phyloP scores from a whole-genome alignment of 2,888 invertebrate genomes.

The Yponomeuta plumbellus region DNA sequence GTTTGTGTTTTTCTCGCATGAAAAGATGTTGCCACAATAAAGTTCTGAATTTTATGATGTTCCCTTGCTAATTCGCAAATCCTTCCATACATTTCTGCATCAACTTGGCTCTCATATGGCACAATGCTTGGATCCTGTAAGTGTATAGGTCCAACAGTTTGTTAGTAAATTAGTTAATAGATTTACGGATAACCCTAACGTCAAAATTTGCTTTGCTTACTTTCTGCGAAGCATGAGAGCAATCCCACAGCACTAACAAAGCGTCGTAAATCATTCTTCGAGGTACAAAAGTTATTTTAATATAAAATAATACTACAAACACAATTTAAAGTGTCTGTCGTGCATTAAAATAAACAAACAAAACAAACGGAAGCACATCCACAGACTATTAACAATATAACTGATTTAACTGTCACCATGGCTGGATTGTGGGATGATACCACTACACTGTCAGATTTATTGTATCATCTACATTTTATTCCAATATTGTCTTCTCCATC shows the following conservation, averaged over 20 bases:
- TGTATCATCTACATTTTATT: background rate
- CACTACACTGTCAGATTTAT: background rate
- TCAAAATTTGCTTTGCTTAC: background rate
- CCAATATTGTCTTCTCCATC: too few relatives aligned
- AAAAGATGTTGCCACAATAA: constrained; percentile 73
- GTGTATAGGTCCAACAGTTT: constrained; percentile 30
- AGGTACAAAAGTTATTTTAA: background rate
- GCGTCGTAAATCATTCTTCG: constrained; percentile 82
- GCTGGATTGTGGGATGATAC: background rate
- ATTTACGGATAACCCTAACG: too few relatives aligned
- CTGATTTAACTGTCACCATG: background rate
- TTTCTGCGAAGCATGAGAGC: constrained; percentile 41
- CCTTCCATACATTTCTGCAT: constrained; percentile 76
- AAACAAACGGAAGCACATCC: background rate
- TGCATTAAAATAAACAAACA: background rate
- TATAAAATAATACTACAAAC: background rate
- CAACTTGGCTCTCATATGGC: constrained; percentile 80
- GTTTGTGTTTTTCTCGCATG: constrained; percentile 63
- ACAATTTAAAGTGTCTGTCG: background rate
- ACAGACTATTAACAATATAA: background rate
- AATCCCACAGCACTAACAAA: constrained; percentile 79
- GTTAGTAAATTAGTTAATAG: too few relatives aligned
- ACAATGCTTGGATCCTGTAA: constrained; percentile 16
- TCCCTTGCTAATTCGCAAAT: constrained; percentile 79
- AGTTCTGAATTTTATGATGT: constrained; percentile 79